These are phyloP conservation scores for Nematostella vectensis DNA, from an alignment of 92 coral and sea anemone species.

Conservation along the genomic window DNA sequence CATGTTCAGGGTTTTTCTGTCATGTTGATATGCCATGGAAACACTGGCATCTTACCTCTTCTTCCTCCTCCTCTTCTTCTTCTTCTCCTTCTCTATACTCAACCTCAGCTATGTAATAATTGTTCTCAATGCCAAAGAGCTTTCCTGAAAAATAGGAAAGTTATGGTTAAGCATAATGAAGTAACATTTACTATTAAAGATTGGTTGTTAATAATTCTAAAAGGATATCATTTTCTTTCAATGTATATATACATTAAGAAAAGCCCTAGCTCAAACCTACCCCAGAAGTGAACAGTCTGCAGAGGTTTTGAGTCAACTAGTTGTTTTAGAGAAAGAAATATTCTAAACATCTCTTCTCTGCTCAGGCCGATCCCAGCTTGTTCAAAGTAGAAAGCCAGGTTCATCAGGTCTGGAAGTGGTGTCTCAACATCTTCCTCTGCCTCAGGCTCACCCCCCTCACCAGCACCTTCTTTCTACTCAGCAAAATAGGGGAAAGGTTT, in stretches of 20 bases:
- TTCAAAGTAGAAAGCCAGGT: conserved; percentile 88
- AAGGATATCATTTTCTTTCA: not conserved
- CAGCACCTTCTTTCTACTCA: conserved; percentile 84
- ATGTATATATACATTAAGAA: too few species aligned
- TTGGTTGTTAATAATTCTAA: too few species aligned
- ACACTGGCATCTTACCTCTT: too few species aligned
- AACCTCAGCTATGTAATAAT: conserved; percentile 90
- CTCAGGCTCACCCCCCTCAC: conserved; percentile 82
- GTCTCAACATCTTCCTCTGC: conserved; percentile 94
- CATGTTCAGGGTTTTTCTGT: too few species aligned
- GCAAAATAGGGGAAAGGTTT: too few species aligned
- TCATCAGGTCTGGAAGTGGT: conserved; percentile 91
- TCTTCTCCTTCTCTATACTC: conserved; percentile 98
- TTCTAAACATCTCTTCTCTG: conserved; percentile 82
- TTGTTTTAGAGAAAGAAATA: conserved; percentile 79
- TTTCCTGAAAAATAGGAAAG: conserved; percentile 46
- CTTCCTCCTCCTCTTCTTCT: conserved; percentile 97
- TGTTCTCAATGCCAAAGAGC: conserved; percentile 85
- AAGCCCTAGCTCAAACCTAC: conserved; percentile 42
- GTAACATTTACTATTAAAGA: not conserved
- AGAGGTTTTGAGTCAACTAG: conserved; percentile 89
- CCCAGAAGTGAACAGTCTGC: conserved; percentile 97
- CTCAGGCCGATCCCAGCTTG: conserved; percentile 96
- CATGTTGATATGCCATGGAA: too few species aligned
- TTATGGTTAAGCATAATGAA: not conserved